phyloP scores from a whole-genome alignment of 1,140 invertebrate species.

The Papilio xuthus region DNA sequence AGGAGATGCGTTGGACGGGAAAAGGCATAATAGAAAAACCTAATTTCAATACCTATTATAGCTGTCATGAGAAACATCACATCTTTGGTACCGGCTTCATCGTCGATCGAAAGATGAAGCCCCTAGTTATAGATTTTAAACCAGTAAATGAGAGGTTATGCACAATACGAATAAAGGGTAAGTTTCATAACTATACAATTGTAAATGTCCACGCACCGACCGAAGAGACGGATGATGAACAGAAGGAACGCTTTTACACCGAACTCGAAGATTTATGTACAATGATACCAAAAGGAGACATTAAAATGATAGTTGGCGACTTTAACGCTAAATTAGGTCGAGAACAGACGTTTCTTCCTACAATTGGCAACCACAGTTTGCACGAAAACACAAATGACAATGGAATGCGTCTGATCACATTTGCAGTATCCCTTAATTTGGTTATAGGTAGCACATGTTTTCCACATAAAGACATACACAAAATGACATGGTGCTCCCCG shows the following conservation, averaged over 20 bases:
- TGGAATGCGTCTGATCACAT: too few species aligned
- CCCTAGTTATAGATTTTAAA: not conserved
- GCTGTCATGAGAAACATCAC: not conserved
- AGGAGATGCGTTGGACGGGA: not conserved
- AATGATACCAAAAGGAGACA: not conserved
- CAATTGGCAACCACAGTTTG: not conserved
- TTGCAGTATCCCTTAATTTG: too few species aligned
- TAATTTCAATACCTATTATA: not conserved
- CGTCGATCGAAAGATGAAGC: not conserved
- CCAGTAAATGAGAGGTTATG: not conserved
- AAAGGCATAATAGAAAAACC: not conserved
- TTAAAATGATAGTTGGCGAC: too few species aligned
- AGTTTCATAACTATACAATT: not conserved
- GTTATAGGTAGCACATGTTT: too few species aligned
- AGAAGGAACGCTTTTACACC: not conserved
- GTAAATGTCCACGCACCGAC: not conserved
- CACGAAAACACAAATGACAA: too few species aligned
- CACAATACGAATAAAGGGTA: not conserved
- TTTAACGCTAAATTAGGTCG: too few species aligned
- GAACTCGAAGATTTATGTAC: not conserved
- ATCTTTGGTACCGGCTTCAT: not conserved
- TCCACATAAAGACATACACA: too few species aligned
- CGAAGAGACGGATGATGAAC: not conserved
- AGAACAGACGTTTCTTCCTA: not conserved
- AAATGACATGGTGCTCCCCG: too few species aligned